These are phyloP conservation scores for Ormyrus nitidulus DNA, from an alignment of 2,888 invertebrate genomes.

Conservation along the genomic window DNA sequence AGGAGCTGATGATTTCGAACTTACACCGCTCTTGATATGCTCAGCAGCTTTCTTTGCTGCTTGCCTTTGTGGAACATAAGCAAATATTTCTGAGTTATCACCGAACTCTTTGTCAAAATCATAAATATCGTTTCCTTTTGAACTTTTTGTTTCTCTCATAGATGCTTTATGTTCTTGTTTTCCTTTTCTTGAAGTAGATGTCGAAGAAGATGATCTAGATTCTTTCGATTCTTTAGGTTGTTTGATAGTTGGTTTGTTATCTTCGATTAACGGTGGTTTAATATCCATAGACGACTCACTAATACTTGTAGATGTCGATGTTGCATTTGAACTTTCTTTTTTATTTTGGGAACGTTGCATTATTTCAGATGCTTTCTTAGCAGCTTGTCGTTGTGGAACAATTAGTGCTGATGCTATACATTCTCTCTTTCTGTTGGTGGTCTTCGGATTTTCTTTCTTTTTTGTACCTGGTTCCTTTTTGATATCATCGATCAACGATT, in stretches of 20 bases:
- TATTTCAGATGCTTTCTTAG: slow-evolving; percentile 93
- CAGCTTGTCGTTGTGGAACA: slow-evolving; percentile 92
- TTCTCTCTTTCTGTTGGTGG: slow-evolving; percentile 75
- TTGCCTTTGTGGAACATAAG: slow-evolving; percentile 92
- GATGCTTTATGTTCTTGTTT: slow-evolving; percentile 54
- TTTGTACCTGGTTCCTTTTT: slow-evolving; percentile 63
- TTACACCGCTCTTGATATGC: slow-evolving; percentile 89
- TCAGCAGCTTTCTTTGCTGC: slow-evolving; percentile 95
- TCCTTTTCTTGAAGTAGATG: slow-evolving; percentile 26
- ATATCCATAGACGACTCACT: slow-evolving; percentile 41
- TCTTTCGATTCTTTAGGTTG: slow-evolving; percentile 44
- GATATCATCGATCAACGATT: slow-evolving; percentile 24
- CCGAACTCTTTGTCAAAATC: slow-evolving; percentile 81
- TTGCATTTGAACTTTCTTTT: slow-evolving; percentile 69
- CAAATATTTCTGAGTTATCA: slow-evolving; percentile 80
- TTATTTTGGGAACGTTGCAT: slow-evolving; percentile 79
- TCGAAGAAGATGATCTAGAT: slow-evolving; percentile 23
- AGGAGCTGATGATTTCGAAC: slow-evolving; percentile 76
- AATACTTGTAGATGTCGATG: slow-evolving; percentile 68
- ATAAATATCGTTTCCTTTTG: slow-evolving; percentile 76
- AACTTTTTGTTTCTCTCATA: slow-evolving; percentile 70
- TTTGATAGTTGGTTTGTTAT: slow-evolving; percentile 46
- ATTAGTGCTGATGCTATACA: slow-evolving; percentile 86
- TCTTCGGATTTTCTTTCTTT: slow-evolving; percentile 76
- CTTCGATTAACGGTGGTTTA: slow-evolving; percentile 47